Conservation (phyloP, 1,140 invertebrate species). For the Eueides isabella region DNA sequence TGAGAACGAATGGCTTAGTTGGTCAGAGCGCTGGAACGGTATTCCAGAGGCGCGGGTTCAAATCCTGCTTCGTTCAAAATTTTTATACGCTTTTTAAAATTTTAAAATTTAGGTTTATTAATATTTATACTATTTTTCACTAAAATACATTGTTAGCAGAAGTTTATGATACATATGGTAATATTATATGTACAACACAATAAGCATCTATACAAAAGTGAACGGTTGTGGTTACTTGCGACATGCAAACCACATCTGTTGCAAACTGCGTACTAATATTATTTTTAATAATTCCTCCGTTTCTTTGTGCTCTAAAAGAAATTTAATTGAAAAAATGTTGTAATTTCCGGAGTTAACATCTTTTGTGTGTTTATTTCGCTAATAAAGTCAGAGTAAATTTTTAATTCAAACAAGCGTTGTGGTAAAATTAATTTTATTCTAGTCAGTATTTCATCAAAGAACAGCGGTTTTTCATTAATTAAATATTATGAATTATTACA, state of each 20-base stretch:
- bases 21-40: too few relatives aligned
- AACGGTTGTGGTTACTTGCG: slow-evolving; percentile 4
- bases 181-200: background rate
- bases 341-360: background rate
- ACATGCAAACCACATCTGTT: slow-evolving; percentile 1
- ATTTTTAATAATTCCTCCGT: background rate
- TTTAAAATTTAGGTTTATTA: too few relatives aligned
- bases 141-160: background rate
- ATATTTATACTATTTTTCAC: too few relatives aligned
- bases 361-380: background rate
- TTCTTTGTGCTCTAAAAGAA: background rate
- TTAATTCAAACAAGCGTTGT: too few relatives aligned
- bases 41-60: too few relatives aligned
- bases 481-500: too few relatives aligned
- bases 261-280: background rate
- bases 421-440: too few relatives aligned
- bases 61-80: too few relatives aligned
- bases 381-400: background rate
- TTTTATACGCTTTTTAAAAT: too few relatives aligned
- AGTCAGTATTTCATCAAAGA: too few relatives aligned
- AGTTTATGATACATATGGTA: background rate
- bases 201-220: slow-evolving; percentile 10
- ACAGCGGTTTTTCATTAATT: too few relatives aligned
- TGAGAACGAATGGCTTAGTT: too few relatives aligned
- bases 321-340: background rate